Evolutionary conservation across 1,140 invertebrate genomes (phyloP), one percentile per base, ranked within the genome.

Genomic region (Drosophila pectinifera): DNA sequence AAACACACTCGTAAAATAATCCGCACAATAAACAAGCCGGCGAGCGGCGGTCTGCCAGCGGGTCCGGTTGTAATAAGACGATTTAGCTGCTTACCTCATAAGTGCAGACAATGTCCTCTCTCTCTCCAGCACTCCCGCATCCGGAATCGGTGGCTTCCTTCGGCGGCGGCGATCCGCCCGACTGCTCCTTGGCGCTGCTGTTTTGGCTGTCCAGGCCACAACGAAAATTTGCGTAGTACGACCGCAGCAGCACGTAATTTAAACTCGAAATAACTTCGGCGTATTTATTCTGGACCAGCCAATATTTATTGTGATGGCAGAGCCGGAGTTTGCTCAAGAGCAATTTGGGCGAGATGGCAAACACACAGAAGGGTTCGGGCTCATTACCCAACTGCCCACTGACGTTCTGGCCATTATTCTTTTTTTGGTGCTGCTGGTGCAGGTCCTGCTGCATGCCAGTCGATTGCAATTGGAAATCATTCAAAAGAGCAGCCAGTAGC

Each of bases 271-370:
- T 89, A 82, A 92, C 90, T 83, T 92, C 91, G 68, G 90, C 90
- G 72, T 92, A 92, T 91, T 92, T 92, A 91, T 91, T 91, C 78
- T 92, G 92, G 69, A 92, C 91, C 70, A 92, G 79, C 92, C 92
- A 92, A 91, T 92, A 92, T 90, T 91, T 92, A 80, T 92, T 92
- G 80, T 91, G 76, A 78, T 84, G 80, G 68, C 92, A 92, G 53
- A 92, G 80, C 49, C 85, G 81, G 63, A 92, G 80, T 91, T 92
- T 88, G 81, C 64, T 88, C 80, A 92, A 80, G 62, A 92, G 86
- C 85, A 92, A 92, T 92, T 92, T 92, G 16, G 91, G 91, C 54
- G 91, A 92, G 68, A 92, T 92, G 77, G 81, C 83, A 86, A 83
- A 88, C 56, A 89, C 76, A 55, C 83, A 88, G 70, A 62, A 80